A percentile compares a stretch with the other conserved stretches of the same genome.
Evolutionary conservation across 2,113 vertebrate genomes (phyloP).

Genomic region (Albula glossodonta): DNA sequence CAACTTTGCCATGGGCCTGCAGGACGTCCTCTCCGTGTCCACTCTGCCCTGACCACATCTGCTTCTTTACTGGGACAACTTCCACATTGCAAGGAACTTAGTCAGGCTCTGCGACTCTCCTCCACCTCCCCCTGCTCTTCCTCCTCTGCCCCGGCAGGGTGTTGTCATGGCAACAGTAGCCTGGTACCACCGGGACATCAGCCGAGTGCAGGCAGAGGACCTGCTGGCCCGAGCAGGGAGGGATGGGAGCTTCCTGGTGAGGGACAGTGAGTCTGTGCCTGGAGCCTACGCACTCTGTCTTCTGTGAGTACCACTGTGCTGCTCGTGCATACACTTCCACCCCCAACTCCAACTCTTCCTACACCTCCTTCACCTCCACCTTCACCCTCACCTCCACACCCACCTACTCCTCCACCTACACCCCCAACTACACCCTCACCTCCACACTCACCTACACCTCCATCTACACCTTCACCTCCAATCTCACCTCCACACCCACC

Average conservation of each 20-base stretch:
- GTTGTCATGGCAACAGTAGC: slow-evolving; percentile 66
- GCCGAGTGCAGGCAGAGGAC: slow-evolving; percentile 80
- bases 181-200: slow-evolving; percentile 88
- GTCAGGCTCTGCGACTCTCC: not conserved
- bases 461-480: too few relatives aligned
- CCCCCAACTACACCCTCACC: too few relatives aligned
- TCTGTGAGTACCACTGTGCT: slow-evolving; percentile 69
- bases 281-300: slow-evolving; percentile 86
- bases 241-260: slow-evolving; percentile 84
- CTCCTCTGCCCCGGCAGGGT: slow-evolving; percentile 10
- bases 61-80: not conserved
- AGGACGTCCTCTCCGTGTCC: not conserved
- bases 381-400: not conserved
- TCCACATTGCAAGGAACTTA: not conserved
- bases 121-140: too few relatives aligned
- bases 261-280: slow-evolving; percentile 85
- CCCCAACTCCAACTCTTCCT: not conserved
- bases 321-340: too few relatives aligned
- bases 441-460: too few relatives aligned
- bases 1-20: not conserved
- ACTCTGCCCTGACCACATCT: not conserved
- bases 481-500: too few relatives aligned
- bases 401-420: not conserved
- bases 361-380: not conserved
- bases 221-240: slow-evolving; percentile 77